phyloP scores from a whole-genome alignment of 2,888 invertebrate species.

The Argyresthia goedartella region DNA sequence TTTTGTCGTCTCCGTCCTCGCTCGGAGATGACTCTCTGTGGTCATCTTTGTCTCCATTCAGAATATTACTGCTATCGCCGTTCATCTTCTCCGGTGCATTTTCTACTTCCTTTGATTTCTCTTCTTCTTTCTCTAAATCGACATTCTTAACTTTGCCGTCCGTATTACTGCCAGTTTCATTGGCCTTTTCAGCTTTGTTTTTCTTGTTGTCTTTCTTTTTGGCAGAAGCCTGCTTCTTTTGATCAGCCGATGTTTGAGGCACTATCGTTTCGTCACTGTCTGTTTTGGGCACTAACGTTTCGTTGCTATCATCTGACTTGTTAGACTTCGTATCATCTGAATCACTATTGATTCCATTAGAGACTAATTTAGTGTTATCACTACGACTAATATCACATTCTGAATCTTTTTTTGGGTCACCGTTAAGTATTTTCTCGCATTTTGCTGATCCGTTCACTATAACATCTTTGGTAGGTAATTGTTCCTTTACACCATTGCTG shows the following conservation, averaged over 20 bases:
- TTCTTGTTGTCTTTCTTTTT: slow-evolving; percentile 24
- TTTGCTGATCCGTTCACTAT: slow-evolving; percentile 52
- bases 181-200: slow-evolving; percentile 36
- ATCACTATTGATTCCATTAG: slow-evolving; percentile 60
- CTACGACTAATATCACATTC: slow-evolving; percentile 69
- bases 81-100: slow-evolving; percentile 33
- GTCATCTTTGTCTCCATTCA: slow-evolving; percentile 50
- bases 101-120: slow-evolving; percentile 25
- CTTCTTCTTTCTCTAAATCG: slow-evolving; percentile 30
- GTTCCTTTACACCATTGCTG: slow-evolving; percentile 44
- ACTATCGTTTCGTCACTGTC: slow-evolving; percentile 30
- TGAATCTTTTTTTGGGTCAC: slow-evolving; percentile 51
- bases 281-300: slow-evolving; percentile 24
- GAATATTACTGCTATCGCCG: slow-evolving; percentile 33
- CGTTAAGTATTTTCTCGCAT: slow-evolving; percentile 43
- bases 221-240: slow-evolving; percentile 27
- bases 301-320: slow-evolving; percentile 46
- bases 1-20: slow-evolving; percentile 69
- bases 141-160: slow-evolving; percentile 28
- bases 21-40: slow-evolving; percentile 52
- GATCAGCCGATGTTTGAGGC: slow-evolving; percentile 28
- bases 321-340: slow-evolving; percentile 48
- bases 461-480: slow-evolving; percentile 59
- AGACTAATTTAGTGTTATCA: slow-evolving; percentile 61
- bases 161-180: slow-evolving; percentile 40